Evolutionary conservation across 1,140 invertebrate genomes (phyloP), one percentile per base, ranked within the genome.

Genomic region (Tyrophagus putrescentiae): DNA sequence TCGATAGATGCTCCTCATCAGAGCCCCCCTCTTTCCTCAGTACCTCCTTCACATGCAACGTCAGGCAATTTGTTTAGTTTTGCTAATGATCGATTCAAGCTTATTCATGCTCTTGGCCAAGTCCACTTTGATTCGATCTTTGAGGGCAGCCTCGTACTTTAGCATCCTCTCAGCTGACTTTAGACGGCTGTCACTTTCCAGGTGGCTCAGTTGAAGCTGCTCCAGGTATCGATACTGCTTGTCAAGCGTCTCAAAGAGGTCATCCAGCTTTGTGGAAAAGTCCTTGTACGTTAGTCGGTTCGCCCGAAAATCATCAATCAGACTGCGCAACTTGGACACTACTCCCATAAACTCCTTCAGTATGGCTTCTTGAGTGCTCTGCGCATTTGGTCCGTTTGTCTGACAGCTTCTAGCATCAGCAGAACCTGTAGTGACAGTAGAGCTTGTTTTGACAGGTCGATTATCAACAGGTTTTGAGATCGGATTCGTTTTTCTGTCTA

Each of bases 251-350:
- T 3, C 52, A 31, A 54, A 31, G 32, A 54, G n/a, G 4, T 13
- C n/a, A 54, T 54, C 52, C 13, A 54, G 25, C 21, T 23, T 7
- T 29, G 13, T 27, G 1, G 25, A 32, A 13, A 54, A 54, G 18
- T n/a, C n/a, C 25, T 54, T 54, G 25, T 54, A 54, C n/a, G 13
- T 54, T 9, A 54, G 11, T 31, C 39, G 32, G 25, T 54, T 54
- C 32, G 13, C n/a, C 21, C 52, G 52, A 54, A 54, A 54, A 33
- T 54, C 52, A 13, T 54, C 25, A 27, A 54, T 54, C 25, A 54
- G 3, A 21, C 1, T 2, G 13, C 25, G 52, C 3, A 54, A 27
- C 9, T 54, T 28, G 32, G 32, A 13, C 11, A 31, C 25, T n/a
- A 32, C 52, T 1, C 4, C 3, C 25, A 27, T 27, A 54, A 13